These are phyloP conservation scores for Phodopus roborovskii DNA, from an alignment of 2,113 vertebrate genomes.

Conservation along the genomic window DNA sequence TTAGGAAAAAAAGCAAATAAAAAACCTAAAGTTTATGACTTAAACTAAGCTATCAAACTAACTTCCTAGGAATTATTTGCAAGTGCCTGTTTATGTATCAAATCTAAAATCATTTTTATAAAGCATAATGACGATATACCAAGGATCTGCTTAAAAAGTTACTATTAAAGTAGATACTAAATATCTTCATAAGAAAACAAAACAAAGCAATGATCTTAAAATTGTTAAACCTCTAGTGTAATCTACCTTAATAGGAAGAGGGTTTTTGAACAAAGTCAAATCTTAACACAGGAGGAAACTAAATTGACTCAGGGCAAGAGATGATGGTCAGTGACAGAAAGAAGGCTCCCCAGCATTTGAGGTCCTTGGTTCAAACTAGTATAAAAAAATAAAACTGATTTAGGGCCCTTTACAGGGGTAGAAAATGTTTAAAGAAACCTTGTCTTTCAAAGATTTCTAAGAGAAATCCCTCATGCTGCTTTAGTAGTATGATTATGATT, in stretches of 20 bases:
- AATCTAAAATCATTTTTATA: slow-evolving; percentile 44
- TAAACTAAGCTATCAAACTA: neutral
- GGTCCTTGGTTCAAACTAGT: neutral
- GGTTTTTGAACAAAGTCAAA: slow-evolving; percentile 31
- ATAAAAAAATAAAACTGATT: neutral
- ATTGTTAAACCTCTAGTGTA: slow-evolving; percentile 11
- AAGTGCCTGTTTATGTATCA: neutral
- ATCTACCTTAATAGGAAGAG: neutral
- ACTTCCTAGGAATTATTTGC: neutral
- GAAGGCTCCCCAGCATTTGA: no score
- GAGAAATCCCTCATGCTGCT: neutral
- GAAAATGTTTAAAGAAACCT: neutral
- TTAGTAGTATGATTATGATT: neutral
- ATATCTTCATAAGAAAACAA: neutral
- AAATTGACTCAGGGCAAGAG: neutral
- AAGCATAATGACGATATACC: neutral
- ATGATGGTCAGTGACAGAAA: neutral
- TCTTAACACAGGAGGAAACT: slow-evolving; percentile 63
- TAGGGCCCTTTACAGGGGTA: neutral
- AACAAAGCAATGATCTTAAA: neutral
- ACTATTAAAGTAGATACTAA: neutral
- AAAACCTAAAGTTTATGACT: neutral
- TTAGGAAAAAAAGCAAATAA: neutral
- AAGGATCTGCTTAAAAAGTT: slow-evolving; percentile 43
- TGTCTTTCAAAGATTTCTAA: neutral